A percentile compares a stretch with the other conserved stretches of the same genome.
phyloP scores from a whole-genome alignment of 2,888 invertebrate species.

The Apodemia mormo region DNA sequence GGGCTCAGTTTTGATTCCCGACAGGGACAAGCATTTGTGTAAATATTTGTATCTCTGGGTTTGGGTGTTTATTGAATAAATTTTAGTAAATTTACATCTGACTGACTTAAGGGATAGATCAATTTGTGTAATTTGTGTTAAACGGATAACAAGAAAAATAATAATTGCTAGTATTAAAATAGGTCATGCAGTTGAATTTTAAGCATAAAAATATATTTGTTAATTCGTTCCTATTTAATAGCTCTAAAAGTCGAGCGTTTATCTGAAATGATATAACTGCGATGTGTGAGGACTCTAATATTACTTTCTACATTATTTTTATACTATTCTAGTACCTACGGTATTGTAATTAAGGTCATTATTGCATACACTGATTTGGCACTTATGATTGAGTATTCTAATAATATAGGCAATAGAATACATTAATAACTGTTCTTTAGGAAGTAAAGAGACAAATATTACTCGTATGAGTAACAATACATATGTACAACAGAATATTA shows the following conservation, averaged over 20 bases:
- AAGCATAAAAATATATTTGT: not conserved
- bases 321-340: not conserved
- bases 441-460: conserved; percentile 7
- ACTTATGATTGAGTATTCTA: not conserved
- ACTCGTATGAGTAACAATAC: not conserved
- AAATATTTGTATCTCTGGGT: too few species aligned
- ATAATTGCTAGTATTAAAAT: not conserved
- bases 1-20: too few species aligned
- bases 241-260: not conserved
- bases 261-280: not conserved
- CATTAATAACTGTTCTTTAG: conserved; percentile 1
- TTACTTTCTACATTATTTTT: conserved; percentile 1
- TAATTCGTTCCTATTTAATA: not conserved
- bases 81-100: too few species aligned
- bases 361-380: not conserved
- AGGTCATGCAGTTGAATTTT: not conserved
- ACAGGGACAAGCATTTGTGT: too few species aligned
- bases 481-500: not conserved
- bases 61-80: too few species aligned
- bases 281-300: not conserved
- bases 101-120: too few species aligned
- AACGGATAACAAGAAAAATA: not conserved
- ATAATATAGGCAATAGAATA: not conserved
- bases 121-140: too few species aligned
- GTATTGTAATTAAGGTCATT: conserved; percentile 5